These are phyloP conservation scores for Drosophila azteca DNA, from an alignment of 1,140 invertebrate species.

Conservation along the genomic window DNA sequence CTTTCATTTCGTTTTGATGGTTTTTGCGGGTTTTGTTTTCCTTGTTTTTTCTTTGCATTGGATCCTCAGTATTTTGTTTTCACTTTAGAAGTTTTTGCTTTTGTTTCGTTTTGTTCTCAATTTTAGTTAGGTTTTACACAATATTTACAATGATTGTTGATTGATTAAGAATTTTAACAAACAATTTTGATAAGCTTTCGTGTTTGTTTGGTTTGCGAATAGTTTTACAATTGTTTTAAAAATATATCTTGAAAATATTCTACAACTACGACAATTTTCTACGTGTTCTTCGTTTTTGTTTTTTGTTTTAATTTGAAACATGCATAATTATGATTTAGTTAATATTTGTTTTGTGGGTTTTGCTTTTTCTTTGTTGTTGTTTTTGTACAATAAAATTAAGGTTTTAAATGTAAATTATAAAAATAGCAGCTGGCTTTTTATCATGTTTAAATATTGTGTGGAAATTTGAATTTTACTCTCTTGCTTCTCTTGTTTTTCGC, in stretches of 20 bases:
- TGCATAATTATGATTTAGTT: slow-evolving; percentile 62
- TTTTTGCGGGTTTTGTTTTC: slow-evolving; percentile 7
- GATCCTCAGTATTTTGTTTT: slow-evolving; percentile 9
- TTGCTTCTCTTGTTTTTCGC: slow-evolving; percentile 5
- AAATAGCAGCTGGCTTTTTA: slow-evolving; percentile 61
- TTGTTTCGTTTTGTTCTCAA: slow-evolving; percentile 23
- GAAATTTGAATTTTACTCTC: slow-evolving; percentile 53
- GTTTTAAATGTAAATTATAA: slow-evolving; percentile 64
- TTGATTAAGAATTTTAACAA: slow-evolving; percentile 43
- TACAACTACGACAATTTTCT: slow-evolving; percentile 68
- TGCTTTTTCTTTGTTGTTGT: slow-evolving; percentile 17
- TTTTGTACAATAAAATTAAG: slow-evolving; percentile 48
- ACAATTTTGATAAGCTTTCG: slow-evolving; percentile 47
- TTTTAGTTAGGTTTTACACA: slow-evolving; percentile 51
- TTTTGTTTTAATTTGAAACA: slow-evolving; percentile 62
- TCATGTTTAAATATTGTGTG: slow-evolving; percentile 37
- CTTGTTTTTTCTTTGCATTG: slow-evolving; percentile 20
- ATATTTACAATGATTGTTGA: slow-evolving; percentile 53
- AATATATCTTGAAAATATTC: slow-evolving; percentile 54
- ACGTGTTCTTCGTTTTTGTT: slow-evolving; percentile 35
- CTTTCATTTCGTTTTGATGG: slow-evolving; percentile 14
- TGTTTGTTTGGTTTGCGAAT: slow-evolving; percentile 30
- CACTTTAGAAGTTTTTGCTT: slow-evolving; percentile 30
- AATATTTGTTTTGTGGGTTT: slow-evolving; percentile 48
- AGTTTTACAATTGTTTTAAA: slow-evolving; percentile 45